Evolutionary conservation across 2,113 vertebrate genomes (phyloP), one percentile per base, ranked within the genome.

Genomic region (Gavialis gangeticus): DNA sequence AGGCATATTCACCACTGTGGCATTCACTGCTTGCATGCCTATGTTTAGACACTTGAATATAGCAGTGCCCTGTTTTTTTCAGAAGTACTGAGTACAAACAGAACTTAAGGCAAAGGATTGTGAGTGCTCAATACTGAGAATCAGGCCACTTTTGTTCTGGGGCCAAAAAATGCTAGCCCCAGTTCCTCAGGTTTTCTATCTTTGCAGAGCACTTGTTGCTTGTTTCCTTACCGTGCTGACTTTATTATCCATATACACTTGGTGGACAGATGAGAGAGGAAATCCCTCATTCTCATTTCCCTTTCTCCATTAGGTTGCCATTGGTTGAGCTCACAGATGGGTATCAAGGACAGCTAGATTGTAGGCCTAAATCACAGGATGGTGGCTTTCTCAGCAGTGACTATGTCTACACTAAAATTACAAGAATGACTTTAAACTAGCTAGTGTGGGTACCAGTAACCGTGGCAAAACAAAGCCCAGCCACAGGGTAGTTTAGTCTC

Each of bases 51-150:
- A 46, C 5, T 3, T 63, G 76, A 88, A 82, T 73, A 90, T 37
- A 71, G 37, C 12, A 63, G 76, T 88, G 67, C 84, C 79, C 73
- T 73, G 90, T 82, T 90, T 96, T 93, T 89, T 46, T 91, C 91
- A 63, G 76, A 90, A 95, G 84, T 60, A 30, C 62, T 56, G 88
- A 75, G 79, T n/a, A 24, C 34, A 30, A 18, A 71, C 3, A 37
- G 21, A 71, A 22, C 37, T 60, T 9, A 30, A 87, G 25, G 54
- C 46, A 95, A 94, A 75, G 25, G 73, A 88, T 90, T 71, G 55
- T 4, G 3, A 55, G 14, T 88, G 91, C 87, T 22, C 37, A 88
- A 34, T 73, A 67, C 6, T 1, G 1, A 85, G 84, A 93, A 66
- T 83, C 7, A 60, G 59, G 30, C 54, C 3, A 6, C 59, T 91